Conservation (phyloP, 2,797 vertebrate genomes). For the Cheracebus regulus region DNA sequence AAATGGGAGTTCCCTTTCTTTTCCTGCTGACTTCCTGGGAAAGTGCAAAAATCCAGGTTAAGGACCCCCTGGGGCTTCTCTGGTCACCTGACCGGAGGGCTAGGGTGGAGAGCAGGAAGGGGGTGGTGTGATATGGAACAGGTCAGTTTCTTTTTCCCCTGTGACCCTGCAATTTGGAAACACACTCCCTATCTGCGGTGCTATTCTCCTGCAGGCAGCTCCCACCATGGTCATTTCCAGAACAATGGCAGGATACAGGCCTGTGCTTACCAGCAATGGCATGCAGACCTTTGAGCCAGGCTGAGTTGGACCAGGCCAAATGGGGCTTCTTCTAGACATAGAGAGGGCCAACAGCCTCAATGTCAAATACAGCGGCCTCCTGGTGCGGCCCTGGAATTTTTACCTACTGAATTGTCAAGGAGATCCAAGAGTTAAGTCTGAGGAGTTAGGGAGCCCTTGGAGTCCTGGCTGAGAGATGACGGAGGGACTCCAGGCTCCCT, state of each 20-base stretch:
- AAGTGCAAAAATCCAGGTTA: not conserved
- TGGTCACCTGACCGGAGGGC: not conserved
- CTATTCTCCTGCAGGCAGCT: not conserved
- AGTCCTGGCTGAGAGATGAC: not conserved
- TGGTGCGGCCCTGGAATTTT: not conserved
- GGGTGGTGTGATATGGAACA: not conserved
- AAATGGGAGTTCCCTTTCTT: constrained; percentile 29
- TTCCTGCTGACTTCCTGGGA: constrained; percentile 39
- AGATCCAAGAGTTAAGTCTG: not conserved
- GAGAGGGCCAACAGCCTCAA: not conserved
- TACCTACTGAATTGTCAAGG: not conserved
- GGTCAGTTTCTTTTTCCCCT: not conserved
- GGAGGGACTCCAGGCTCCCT: not conserved
- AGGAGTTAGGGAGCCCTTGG: not conserved
- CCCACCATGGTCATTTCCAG: not conserved
- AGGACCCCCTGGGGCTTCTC: not conserved
- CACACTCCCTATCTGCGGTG: not conserved
- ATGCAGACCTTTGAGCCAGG: not conserved
- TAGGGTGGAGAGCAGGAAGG: constrained; percentile 5
- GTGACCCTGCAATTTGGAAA: constrained; percentile 36
- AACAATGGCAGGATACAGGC: constrained; percentile 58
- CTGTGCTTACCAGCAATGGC: not conserved
- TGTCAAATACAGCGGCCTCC: not conserved
- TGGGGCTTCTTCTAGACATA: not conserved
- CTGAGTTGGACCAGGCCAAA: not conserved